These are phyloP conservation scores for Hyalella azteca DNA, from an alignment of 2,888 invertebrate genomes.

Conservation along the genomic window DNA sequence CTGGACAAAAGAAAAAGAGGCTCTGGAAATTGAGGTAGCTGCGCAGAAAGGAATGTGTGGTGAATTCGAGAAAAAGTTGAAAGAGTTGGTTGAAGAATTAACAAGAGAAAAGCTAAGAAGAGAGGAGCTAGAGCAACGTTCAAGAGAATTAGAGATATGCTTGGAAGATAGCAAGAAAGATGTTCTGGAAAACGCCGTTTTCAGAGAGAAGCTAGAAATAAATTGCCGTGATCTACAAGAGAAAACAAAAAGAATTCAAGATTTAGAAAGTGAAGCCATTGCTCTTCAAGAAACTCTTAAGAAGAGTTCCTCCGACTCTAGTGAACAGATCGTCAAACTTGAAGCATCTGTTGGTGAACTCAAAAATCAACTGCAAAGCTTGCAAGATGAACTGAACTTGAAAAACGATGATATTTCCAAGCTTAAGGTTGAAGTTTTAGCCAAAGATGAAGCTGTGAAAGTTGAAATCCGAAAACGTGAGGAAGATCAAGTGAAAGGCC, in stretches of 20 bases:
- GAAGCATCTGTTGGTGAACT: neutral
- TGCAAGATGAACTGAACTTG: neutral
- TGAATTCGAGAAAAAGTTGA: slow-evolving; percentile 40
- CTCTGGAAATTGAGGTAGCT: slow-evolving; percentile 31
- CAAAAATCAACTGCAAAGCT: neutral
- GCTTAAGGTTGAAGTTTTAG: neutral
- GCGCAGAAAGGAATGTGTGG: slow-evolving; percentile 28
- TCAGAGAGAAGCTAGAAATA: neutral
- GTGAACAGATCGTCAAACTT: neutral
- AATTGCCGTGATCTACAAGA: neutral
- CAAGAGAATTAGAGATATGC: slow-evolving; percentile 29
- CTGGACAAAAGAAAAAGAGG: slow-evolving; percentile 35
- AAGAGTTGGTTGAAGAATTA: slow-evolving; percentile 41
- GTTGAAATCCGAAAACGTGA: neutral
- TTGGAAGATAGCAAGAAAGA: slow-evolving; percentile 35
- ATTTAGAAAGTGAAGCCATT: neutral
- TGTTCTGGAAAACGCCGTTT: neutral
- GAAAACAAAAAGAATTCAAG: neutral
- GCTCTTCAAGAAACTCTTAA: slow-evolving; percentile 25
- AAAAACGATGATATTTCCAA: neutral
- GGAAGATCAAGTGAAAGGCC: slow-evolving; percentile 10
- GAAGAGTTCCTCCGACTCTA: neutral
- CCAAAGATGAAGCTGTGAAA: neutral
- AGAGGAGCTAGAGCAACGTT: slow-evolving; percentile 39
- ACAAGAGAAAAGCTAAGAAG: slow-evolving; percentile 42